Conservation (phyloP, 2,113 vertebrate species). For the Zapus hudsonius region DNA sequence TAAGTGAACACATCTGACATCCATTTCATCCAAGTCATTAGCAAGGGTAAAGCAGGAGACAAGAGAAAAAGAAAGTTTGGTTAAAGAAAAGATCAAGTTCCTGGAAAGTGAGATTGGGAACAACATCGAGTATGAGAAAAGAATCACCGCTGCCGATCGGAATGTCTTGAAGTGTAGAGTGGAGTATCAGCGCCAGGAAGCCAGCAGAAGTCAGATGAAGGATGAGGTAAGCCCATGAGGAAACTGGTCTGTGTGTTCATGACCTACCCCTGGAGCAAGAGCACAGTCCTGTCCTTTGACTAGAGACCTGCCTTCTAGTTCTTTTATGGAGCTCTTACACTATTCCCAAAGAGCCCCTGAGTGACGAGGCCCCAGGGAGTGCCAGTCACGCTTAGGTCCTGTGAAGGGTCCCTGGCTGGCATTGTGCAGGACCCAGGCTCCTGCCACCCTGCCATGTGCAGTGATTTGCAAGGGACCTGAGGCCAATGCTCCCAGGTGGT, state of each 20-base stretch:
- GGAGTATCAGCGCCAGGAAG: conserved; percentile 88
- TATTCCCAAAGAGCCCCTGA: background rate
- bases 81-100: conserved; percentile 90
- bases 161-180: conserved; percentile 85
- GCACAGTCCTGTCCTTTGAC: background rate
- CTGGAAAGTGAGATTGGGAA: conserved; percentile 90
- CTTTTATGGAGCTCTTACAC: background rate
- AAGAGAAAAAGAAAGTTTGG: conserved; percentile 86
- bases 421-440: background rate
- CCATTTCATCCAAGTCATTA: conserved; percentile 85
- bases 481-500: background rate
- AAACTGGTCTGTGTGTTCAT: background rate
- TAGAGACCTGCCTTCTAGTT: background rate
- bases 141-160: conserved; percentile 84
- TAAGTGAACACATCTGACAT: background rate
- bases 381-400: background rate
- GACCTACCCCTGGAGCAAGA: background rate
- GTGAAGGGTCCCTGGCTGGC: background rate
- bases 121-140: conserved; percentile 93
- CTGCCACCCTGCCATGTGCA: background rate
- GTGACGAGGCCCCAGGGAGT: background rate
- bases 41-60: conserved; percentile 88
- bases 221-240: conserved; percentile 86
- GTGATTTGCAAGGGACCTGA: background rate
- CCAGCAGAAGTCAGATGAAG: conserved; percentile 84